Percentiles rank a stretch among this genome's conserved stretches.
Evolutionary conservation across 1,140 invertebrate species (phyloP).

Genomic region (Sitobion miscanthi): DNA sequence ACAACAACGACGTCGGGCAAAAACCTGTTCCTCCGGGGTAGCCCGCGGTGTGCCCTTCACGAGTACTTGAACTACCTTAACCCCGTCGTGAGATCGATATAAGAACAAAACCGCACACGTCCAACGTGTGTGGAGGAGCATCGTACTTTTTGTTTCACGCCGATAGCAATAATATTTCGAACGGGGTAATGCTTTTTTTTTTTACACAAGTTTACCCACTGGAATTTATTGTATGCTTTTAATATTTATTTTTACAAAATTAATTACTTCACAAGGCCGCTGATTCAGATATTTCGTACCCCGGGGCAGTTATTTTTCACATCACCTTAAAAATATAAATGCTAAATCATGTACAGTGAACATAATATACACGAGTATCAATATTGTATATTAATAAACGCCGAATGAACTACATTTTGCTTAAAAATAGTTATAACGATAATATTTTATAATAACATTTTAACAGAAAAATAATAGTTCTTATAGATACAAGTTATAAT

Average conservation of each 20-base stretch:
- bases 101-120: background rate
- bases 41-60: slow-evolving; percentile 18
- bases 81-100: background rate
- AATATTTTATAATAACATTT: background rate
- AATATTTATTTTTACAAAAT: background rate
- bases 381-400: background rate
- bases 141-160: background rate
- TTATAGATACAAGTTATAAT: background rate
- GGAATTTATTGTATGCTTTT: background rate
- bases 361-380: no score
- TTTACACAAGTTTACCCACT: background rate
- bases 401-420: background rate
- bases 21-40: background rate
- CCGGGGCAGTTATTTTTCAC: background rate
- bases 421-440: background rate
- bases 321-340: background rate
- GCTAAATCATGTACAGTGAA: background rate
- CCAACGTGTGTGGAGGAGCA: background rate
- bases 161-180: background rate
- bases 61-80: slow-evolving; percentile 46
- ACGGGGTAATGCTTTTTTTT: background rate
- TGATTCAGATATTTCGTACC: background rate
- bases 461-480: background rate
- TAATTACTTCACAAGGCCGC: background rate
- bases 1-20: background rate